A percentile compares a stretch with the other conserved stretches of the same genome.
Evolutionary conservation across 2,888 invertebrate genomes (phyloP).

Genomic region (Trichopria drosophilae): DNA sequence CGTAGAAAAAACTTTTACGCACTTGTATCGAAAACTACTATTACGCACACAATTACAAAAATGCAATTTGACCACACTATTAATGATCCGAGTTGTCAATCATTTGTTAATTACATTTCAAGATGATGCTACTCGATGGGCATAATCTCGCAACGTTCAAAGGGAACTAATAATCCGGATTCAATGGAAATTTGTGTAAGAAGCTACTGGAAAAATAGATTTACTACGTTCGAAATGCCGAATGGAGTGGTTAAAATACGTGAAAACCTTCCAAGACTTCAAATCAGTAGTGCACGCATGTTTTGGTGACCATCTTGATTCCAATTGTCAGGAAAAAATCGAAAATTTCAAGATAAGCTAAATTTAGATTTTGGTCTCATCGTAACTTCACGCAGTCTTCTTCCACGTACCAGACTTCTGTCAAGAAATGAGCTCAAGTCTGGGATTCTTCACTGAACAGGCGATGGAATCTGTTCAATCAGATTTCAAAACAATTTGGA

Average conservation of each 20-base stretch:
- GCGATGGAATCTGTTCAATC: conserved; percentile 11
- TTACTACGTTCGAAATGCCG: conserved; percentile 4
- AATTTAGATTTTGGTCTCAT: too few species aligned
- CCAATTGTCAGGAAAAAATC: conserved; percentile 8
- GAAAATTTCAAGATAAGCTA: conserved; percentile 11
- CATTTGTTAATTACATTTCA: conserved; percentile 3
- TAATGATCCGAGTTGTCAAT: conserved; percentile 1
- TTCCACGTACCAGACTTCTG: conserved; percentile 9
- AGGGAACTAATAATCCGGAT: conserved; percentile 7
- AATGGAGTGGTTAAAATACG: conserved; percentile 10
- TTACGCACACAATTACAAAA: too few species aligned
- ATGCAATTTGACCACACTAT: conserved; percentile 1
- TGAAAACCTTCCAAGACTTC: conserved; percentile 10
- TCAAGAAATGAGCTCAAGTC: not conserved
- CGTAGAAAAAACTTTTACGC: too few species aligned
- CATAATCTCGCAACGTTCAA: conserved; percentile 4
- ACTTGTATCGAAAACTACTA: too few species aligned
- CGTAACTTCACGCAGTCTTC: conserved; percentile 13
- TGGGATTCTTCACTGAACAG: conserved; percentile 2
- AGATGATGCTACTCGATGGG: conserved; percentile 4
- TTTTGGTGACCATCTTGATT: conserved; percentile 1
- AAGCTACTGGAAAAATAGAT: conserved; percentile 13
- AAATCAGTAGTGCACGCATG: conserved; percentile 5
- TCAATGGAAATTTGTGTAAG: conserved; percentile 17
- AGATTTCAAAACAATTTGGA: too few species aligned